Evolutionary conservation across 2,888 invertebrate genomes (phyloP).

Genomic region (Baccha elongata): DNA sequence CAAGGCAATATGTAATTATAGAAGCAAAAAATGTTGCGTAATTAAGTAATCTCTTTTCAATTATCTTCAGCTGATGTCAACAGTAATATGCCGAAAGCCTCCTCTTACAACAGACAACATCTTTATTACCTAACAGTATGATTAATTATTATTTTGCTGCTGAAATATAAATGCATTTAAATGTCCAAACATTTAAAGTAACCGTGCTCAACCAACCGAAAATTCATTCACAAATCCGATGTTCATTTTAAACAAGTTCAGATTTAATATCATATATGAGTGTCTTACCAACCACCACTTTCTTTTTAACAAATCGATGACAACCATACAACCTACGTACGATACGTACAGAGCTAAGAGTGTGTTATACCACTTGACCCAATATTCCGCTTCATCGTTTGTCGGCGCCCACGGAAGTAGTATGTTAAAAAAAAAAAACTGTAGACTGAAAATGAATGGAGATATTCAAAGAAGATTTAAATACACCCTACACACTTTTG

Average conservation of each 20-base stretch:
- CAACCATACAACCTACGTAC: slow-evolving; percentile 27
- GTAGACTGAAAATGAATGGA: slow-evolving; percentile 15
- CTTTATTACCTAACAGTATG: background rate
- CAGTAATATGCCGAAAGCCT: slow-evolving; percentile 5
- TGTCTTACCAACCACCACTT: slow-evolving; percentile 31
- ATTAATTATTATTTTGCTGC: slow-evolving; percentile 7
- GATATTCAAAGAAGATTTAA: slow-evolving; percentile 34
- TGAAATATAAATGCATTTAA: slow-evolving; percentile 5
- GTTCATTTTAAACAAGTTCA: slow-evolving; percentile 20
- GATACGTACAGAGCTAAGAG: background rate
- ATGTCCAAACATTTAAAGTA: background rate
- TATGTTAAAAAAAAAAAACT: slow-evolving; percentile 13
- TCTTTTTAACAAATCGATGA: slow-evolving; percentile 53
- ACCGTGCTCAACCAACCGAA: background rate
- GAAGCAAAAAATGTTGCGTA: slow-evolving; percentile 2
- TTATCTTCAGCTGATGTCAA: slow-evolving; percentile 12
- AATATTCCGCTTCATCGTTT: slow-evolving; percentile 17
- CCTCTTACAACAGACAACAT: background rate
- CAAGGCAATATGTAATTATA: too few species aligned
- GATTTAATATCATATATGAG: slow-evolving; percentile 32
- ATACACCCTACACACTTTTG: slow-evolving; percentile 12
- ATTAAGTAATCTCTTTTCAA: background rate
- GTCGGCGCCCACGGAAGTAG: slow-evolving; percentile 46
- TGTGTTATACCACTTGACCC: slow-evolving; percentile 53
- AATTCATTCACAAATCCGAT: slow-evolving; percentile 19